Evolutionary conservation across 2,113 vertebrate species (phyloP).

Genomic region (Crotalus horridus): DNA sequence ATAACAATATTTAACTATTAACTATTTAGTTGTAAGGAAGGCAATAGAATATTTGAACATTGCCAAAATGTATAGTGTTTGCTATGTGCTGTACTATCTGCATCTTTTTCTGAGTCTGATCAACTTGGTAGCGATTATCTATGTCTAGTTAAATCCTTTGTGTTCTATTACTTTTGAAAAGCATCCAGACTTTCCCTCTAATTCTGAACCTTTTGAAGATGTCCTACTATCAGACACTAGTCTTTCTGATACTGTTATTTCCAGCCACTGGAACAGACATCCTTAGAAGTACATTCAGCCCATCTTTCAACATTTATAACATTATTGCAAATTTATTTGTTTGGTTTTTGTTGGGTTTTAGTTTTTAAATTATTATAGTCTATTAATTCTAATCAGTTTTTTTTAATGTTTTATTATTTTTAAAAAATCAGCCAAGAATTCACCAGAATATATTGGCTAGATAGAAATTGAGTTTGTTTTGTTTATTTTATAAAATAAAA

Average conservation of each 20-base stretch:
- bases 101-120: not conserved
- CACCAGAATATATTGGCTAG: not conserved
- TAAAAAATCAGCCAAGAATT: not conserved
- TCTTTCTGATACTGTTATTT: not conserved
- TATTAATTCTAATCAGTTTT: not conserved
- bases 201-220: not conserved
- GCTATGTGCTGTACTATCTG: not conserved
- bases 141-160: not conserved
- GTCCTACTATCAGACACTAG: not conserved
- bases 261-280: not conserved
- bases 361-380: not conserved
- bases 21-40: not conserved
- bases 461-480: not conserved
- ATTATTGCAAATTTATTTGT: not conserved
- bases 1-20: not conserved
- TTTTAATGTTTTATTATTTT: not conserved
- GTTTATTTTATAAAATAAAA: not conserved
- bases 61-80: not conserved
- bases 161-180: not conserved
- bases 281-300: not conserved
- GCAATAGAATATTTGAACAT: not conserved
- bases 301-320: not conserved
- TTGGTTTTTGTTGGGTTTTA: not conserved
- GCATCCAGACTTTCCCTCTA: not conserved
- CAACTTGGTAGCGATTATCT: not conserved